These are phyloP conservation scores for Hetaerina titia DNA, from an alignment of 2,888 invertebrate species.

Conservation along the genomic window DNA sequence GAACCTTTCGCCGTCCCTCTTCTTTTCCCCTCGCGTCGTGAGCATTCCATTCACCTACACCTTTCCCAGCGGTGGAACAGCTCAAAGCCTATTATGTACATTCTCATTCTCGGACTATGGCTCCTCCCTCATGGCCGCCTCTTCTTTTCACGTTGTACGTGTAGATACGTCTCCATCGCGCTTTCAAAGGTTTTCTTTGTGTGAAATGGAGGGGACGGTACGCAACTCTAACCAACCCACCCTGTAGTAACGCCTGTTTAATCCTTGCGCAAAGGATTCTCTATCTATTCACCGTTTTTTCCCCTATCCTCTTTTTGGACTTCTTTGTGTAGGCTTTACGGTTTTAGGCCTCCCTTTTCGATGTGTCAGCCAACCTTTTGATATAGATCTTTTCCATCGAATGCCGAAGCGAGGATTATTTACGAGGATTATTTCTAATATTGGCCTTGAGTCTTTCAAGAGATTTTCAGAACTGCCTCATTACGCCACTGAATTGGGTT, in stretches of 20 bases:
- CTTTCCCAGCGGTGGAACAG: background rate
- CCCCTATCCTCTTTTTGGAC: background rate
- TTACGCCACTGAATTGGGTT: conserved; percentile 2
- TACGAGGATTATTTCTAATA: background rate
- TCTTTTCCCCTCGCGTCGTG: background rate
- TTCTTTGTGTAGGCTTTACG: conserved; percentile 24
- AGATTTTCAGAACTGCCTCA: conserved; percentile 18
- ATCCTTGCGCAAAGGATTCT: conserved; percentile 32
- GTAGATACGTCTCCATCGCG: conserved; percentile 43
- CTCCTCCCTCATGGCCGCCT: background rate
- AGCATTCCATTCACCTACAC: background rate
- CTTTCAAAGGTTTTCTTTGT: conserved; percentile 50
- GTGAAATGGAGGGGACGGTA: background rate
- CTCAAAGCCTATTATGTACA: conserved; percentile 36
- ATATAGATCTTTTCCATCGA: background rate
- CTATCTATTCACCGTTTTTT: background rate
- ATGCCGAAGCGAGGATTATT: conserved; percentile 15
- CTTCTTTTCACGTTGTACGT: conserved; percentile 36
- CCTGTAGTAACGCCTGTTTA: conserved; percentile 24
- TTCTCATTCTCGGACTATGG: background rate
- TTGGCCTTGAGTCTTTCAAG: background rate
- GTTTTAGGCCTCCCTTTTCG: background rate
- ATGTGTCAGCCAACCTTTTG: conserved; percentile 23
- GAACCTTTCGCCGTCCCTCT: background rate
- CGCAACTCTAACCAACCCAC: background rate